phyloP scores from a whole-genome alignment of 2,888 invertebrate genomes.

The Temnothorax ravouxi region DNA sequence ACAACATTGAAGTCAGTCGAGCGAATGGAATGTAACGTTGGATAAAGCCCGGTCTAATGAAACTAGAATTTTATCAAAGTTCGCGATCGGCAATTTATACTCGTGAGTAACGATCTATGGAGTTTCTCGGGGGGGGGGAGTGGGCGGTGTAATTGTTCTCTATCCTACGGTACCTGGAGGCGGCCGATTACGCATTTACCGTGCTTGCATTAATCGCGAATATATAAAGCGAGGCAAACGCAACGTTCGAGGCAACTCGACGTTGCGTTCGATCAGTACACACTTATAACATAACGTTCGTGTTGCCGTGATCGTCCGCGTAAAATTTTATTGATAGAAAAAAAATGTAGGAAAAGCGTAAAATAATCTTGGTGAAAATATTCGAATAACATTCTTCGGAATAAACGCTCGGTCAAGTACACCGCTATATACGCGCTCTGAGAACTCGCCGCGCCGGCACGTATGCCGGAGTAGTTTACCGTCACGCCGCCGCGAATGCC shows the following conservation, averaged over 20 bases:
- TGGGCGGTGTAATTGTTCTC: conserved; percentile 46
- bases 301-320: not conserved
- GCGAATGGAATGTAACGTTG: not conserved
- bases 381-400: conserved; percentile 19
- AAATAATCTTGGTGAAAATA: not conserved
- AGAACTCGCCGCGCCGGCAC: conserved; percentile 12
- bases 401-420: conserved; percentile 60
- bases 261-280: not conserved
- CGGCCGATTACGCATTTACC: conserved; percentile 34
- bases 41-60: conserved; percentile 25
- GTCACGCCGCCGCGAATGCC: conserved; percentile 73
- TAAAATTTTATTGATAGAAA: not conserved
- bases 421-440: conserved; percentile 34
- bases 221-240: not conserved
- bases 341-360: not conserved
- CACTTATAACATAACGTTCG: not conserved
- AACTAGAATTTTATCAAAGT: conserved; percentile 32
- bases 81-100: conserved; percentile 26
- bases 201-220: conserved; percentile 19
- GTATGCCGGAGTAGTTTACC: conserved; percentile 51
- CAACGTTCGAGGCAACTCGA: not conserved
- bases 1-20: conserved; percentile 60
- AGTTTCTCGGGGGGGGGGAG: conserved; percentile 21
- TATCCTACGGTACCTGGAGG: conserved; percentile 41
- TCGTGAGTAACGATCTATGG: conserved; percentile 31